Conservation (phyloP, 2,888 invertebrate species). For the Cybosia mesomella region DNA sequence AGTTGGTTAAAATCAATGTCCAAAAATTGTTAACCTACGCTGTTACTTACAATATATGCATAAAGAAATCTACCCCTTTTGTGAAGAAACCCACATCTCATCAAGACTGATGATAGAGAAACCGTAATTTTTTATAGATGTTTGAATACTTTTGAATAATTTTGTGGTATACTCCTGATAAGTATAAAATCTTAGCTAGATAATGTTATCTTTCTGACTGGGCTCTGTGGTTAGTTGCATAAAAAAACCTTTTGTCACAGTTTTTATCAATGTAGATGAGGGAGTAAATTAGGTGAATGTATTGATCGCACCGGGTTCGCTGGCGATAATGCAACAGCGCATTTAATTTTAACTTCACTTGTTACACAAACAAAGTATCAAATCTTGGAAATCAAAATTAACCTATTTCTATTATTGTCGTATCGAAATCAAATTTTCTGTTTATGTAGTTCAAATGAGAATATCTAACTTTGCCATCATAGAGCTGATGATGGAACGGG, state of each 20-base stretch:
- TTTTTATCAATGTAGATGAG: background rate
- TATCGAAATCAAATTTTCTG: too few relatives aligned
- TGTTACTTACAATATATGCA: slow-evolving; percentile 15
- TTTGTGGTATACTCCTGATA: slow-evolving; percentile 17
- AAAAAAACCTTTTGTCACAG: background rate
- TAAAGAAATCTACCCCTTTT: slow-evolving; percentile 41
- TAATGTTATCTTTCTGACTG: slow-evolving; percentile 21
- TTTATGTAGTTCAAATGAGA: too few relatives aligned
- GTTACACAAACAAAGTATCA: background rate
- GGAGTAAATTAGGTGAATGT: slow-evolving; percentile 1
- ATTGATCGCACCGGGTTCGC: background rate
- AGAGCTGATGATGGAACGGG: background rate
- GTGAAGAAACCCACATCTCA: slow-evolving; percentile 34
- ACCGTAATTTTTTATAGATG: slow-evolving; percentile 13
- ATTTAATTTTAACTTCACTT: background rate
- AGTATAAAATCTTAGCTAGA: slow-evolving; percentile 27
- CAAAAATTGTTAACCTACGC: background rate
- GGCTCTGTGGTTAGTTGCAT: background rate
- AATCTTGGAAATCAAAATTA: background rate
- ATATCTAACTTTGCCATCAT: too few relatives aligned
- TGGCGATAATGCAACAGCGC: background rate
- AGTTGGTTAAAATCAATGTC: background rate
- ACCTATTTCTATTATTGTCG: too few relatives aligned
- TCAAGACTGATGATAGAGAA: slow-evolving; percentile 25
- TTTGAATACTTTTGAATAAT: slow-evolving; percentile 11